A percentile compares a stretch with the other conserved stretches of the same genome.
phyloP scores from a whole-genome alignment of 2,888 invertebrate genomes.

The Agrenia bidenticulata region DNA sequence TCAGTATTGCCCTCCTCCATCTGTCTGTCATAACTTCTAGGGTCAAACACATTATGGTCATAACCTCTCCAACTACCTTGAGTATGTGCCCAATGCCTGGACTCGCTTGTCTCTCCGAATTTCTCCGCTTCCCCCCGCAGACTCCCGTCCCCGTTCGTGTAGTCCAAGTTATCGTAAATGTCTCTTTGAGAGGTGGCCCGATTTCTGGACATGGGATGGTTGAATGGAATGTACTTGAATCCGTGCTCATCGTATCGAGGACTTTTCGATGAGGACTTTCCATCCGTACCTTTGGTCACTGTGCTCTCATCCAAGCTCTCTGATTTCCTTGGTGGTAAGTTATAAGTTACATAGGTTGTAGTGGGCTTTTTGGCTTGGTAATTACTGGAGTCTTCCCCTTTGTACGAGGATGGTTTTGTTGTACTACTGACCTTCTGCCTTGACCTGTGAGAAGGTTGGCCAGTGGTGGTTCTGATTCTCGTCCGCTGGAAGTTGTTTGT shows the following conservation, averaged over 20 bases:
- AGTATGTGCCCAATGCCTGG: too few relatives aligned
- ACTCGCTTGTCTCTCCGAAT: too few relatives aligned
- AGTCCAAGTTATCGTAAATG: conserved; percentile 29
- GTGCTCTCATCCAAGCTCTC: conserved; percentile 4
- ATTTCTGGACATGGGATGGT: conserved; percentile 23
- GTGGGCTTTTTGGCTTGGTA: background rate
- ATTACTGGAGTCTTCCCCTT: background rate
- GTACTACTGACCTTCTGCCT: background rate
- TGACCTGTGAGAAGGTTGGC: too few relatives aligned
- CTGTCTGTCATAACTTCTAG: too few relatives aligned
- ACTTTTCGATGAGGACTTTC: background rate
- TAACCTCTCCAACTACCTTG: too few relatives aligned
- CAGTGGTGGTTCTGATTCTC: too few relatives aligned
- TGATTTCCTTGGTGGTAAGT: conserved; percentile 28
- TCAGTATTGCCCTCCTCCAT: too few relatives aligned
- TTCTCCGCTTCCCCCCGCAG: too few relatives aligned
- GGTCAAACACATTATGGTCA: too few relatives aligned
- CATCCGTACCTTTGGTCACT: conserved; percentile 17
- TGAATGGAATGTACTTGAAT: conserved; percentile 31
- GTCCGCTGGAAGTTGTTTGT: background rate
- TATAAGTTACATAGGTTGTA: conserved; percentile 21
- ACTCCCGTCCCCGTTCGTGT: too few relatives aligned
- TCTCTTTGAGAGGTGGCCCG: conserved; percentile 29
- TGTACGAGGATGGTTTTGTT: too few relatives aligned
- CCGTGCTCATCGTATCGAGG: conserved; percentile 36